phyloP scores from a whole-genome alignment of 2,797 vertebrate species.

The Prunella strophiata region DNA sequence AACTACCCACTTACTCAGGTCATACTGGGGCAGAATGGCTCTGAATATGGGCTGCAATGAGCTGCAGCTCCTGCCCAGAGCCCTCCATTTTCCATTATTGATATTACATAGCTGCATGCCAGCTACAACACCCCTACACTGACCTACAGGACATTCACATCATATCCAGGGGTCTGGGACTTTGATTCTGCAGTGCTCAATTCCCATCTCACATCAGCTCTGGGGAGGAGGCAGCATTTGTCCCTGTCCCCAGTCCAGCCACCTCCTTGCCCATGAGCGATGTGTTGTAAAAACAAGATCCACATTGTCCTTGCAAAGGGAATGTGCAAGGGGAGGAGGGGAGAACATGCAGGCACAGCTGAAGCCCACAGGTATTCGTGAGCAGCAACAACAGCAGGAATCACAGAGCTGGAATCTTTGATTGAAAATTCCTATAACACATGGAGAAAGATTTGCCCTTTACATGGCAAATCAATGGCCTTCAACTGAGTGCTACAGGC shows the following conservation, averaged over 20 bases:
- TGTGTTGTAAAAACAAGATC: neutral
- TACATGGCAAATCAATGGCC: constrained; percentile 60
- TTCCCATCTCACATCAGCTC: neutral
- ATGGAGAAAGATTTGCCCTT: constrained; percentile 58
- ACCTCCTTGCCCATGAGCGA: neutral
- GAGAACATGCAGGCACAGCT: neutral
- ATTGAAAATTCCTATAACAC: constrained; percentile 37
- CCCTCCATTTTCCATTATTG: neutral
- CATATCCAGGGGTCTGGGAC: neutral
- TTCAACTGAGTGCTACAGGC: constrained; percentile 43
- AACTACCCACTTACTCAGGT: neutral
- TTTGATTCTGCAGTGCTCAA: neutral
- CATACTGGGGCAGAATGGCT: neutral
- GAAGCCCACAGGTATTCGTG: neutral
- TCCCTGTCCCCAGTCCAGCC: neutral
- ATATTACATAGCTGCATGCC: neutral
- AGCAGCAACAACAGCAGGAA: neutral
- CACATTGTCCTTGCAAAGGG: neutral
- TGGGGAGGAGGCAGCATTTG: neutral
- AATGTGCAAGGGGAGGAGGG: neutral
- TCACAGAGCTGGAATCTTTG: neutral
- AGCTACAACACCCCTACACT: accelerated
- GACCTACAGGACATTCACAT: neutral
- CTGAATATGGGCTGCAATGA: neutral
- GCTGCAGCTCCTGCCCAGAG: neutral